Percentiles rank a stretch among this genome's conserved stretches.
Evolutionary conservation across 2,888 invertebrate species (phyloP).

Genomic region (Drosophila suboccidentalis): DNA sequence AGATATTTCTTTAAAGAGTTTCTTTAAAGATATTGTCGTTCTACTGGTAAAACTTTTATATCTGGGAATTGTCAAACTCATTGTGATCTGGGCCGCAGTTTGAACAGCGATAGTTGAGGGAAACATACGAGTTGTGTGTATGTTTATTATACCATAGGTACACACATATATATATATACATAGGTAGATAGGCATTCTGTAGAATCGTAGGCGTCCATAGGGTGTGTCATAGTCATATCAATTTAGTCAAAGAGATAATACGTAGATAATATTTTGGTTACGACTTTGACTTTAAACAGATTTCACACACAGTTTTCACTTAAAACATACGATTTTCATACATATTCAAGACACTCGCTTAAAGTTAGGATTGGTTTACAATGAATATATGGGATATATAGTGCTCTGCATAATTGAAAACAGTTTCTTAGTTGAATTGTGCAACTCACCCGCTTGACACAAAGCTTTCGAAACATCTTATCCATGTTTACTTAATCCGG

Average conservation of each 20-base stretch:
- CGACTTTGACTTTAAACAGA: conserved; percentile 3
- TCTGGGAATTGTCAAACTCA: conserved; percentile 9
- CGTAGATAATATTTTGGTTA: conserved; percentile 34
- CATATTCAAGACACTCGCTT: neutral
- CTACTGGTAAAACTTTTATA: conserved; percentile 7
- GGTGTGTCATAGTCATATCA: conserved; percentile 49
- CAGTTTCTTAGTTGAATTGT: neutral
- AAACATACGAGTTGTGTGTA: neutral
- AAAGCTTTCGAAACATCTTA: conserved; percentile 47
- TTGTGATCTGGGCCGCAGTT: neutral
- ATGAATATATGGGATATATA: neutral
- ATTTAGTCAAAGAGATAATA: conserved; percentile 43
- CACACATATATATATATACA: too few relatives aligned
- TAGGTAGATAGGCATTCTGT: conserved; percentile 6
- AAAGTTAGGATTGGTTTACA: neutral
- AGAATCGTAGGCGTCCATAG: conserved; percentile 5
- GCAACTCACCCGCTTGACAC: conserved; percentile 73
- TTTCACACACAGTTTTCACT: conserved; percentile 14
- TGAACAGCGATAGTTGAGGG: neutral
- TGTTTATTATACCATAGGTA: neutral
- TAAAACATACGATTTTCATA: neutral
- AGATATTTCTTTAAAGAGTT: too few relatives aligned
- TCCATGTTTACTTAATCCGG: conserved; percentile 44
- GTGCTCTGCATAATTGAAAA: neutral
- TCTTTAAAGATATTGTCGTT: neutral